Evolutionary conservation across 2,888 invertebrate species (phyloP).

Genomic region (Rotaria macrura): DNA sequence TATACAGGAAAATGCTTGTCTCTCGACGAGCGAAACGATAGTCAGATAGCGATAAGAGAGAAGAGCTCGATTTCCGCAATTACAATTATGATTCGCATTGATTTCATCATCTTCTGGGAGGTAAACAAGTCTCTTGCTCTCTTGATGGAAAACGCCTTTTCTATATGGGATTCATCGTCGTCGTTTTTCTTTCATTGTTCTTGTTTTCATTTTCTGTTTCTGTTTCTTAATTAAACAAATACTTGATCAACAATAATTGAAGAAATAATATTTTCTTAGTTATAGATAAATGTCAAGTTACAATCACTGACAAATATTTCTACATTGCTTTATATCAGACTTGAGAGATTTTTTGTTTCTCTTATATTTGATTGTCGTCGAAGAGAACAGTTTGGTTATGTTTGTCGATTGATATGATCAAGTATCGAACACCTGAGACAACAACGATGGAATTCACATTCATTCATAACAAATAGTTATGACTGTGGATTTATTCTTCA

Average conservation of each 20-base stretch:
- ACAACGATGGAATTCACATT: background rate
- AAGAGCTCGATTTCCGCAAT: conserved; percentile 8
- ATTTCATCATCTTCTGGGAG: background rate
- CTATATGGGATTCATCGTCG: background rate
- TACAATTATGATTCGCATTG: conserved; percentile 3
- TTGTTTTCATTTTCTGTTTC: background rate
- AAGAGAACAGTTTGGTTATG: background rate
- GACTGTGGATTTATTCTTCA: background rate
- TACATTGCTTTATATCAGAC: background rate
- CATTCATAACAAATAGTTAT: background rate
- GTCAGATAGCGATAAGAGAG: background rate
- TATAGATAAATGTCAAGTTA: background rate
- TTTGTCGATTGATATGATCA: background rate
- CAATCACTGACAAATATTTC: background rate
- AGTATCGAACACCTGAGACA: background rate
- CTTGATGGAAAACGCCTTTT: background rate
- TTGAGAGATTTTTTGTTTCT: background rate
- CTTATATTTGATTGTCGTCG: background rate
- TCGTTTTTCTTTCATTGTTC: no score
- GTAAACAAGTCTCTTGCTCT: background rate
- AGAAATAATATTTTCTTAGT: background rate
- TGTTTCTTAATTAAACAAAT: background rate
- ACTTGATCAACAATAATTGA: background rate
- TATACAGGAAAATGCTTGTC: background rate
- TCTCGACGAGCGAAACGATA: conserved; percentile 15